phyloP scores from a whole-genome alignment of 2,888 invertebrate genomes.

The Dendrolimus pini region DNA sequence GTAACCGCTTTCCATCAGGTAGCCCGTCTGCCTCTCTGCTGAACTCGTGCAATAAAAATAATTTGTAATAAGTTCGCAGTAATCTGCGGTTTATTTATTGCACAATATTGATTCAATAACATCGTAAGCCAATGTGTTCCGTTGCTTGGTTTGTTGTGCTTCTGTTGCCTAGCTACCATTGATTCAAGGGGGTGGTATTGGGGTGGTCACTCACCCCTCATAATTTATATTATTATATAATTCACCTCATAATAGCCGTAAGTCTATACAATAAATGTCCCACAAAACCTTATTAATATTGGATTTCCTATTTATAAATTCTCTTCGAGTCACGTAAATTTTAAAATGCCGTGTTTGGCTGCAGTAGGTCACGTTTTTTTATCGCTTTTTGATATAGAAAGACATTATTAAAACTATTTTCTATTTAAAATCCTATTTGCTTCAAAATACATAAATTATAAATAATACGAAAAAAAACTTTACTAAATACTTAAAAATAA shows the following conservation, averaged over 20 bases:
- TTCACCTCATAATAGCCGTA: neutral
- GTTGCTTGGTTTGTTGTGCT: conserved; percentile 21
- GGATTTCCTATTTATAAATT: too few relatives aligned
- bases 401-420: too few relatives aligned
- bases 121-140: neutral
- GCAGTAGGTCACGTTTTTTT: too few relatives aligned
- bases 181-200: conserved; percentile 12
- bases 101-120: neutral
- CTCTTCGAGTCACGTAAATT: too few relatives aligned
- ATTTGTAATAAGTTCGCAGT: neutral
- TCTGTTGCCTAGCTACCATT: conserved; percentile 31
- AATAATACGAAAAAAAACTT: too few relatives aligned
- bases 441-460: too few relatives aligned
- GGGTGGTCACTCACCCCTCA: conserved; percentile 3
- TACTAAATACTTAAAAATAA: too few relatives aligned
- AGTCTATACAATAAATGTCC: neutral
- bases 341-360: too few relatives aligned
- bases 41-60: neutral
- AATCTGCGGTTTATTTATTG: too few relatives aligned
- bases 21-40: neutral
- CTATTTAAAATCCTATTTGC: too few relatives aligned
- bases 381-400: too few relatives aligned
- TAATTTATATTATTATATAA: neutral
- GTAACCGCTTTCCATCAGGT: neutral
- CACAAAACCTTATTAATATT: too few relatives aligned